Evolutionary conservation across 2,888 invertebrate species (phyloP), one percentile per base, ranked within the genome.

Genomic region (Netelia inedita): DNA sequence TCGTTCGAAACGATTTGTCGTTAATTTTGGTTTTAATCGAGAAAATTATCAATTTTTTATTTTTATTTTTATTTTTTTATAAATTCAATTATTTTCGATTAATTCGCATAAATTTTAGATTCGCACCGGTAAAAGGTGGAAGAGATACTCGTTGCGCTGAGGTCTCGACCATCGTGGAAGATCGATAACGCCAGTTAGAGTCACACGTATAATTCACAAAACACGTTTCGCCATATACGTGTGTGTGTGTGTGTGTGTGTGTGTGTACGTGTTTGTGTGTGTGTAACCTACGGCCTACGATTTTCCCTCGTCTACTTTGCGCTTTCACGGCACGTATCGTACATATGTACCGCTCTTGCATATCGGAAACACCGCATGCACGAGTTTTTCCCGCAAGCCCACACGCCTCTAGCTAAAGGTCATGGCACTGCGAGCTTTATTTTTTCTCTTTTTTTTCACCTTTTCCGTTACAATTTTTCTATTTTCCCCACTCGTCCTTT

Each of bases 351-450:
- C 46, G n/a, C 16, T 35, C 61, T 28, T 16, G 23, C 72, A 72
- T 43, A 57, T 57, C 43, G 57, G n/a, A 72, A 59, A 72, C 21
- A 14, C 59, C 72, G 14, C 59, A 72, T 59, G 21, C 57, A 19
- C 21, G 41, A 59, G 46, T 19, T 73, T 73, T 61, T 61, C 23
- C 46, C 21, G 46, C 9, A 35, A 23, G 72, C 59, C 35, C 11
- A 57, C 35, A 9, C 61, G 61, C 23, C 28, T 28, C 5, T 61
- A 11, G 28, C 69, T 57, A 76, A 82, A 76, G 82, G 82, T 82
- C 82, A 74, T 57, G 75, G 69, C 71, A 82, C 75, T 71, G 71
- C 46, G n/a, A 43, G n/a, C 61, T 41, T 61, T 75, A 16, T 53
- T 21, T 69, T 57, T 46, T 69, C 61, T 50, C 19, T 50, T 53